phyloP scores from a whole-genome alignment of 2,888 invertebrate genomes.

The Ochropleura leucogaster region DNA sequence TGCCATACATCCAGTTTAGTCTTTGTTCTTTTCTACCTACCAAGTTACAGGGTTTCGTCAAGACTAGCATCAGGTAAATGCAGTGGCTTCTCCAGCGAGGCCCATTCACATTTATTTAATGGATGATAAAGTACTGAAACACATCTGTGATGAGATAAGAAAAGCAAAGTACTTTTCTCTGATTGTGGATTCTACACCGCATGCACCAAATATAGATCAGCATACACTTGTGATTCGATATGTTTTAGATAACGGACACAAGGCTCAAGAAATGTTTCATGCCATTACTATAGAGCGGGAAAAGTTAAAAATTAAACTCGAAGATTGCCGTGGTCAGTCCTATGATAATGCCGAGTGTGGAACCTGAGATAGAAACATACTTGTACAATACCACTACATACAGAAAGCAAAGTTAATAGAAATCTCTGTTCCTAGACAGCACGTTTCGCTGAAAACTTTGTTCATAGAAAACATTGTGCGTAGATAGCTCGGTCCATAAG shows the following conservation, averaged over 20 bases:
- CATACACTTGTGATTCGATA: background rate
- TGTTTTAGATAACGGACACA: no score
- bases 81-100: no score
- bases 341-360: background rate
- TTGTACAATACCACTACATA: background rate
- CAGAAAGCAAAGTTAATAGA: background rate
- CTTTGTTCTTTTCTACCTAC: no score
- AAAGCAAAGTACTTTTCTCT: background rate
- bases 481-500: background rate
- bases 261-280: no score
- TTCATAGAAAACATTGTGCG: background rate
- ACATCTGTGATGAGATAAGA: background rate
- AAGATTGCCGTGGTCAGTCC: no score
- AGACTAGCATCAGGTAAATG: no score
- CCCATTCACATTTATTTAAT: background rate
- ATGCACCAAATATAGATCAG: background rate
- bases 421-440: background rate
- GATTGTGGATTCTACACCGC: background rate
- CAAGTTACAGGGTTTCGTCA: no score
- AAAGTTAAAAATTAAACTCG: no score
- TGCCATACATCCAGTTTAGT: no score
- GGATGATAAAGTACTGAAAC: background rate
- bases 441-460: constrained; percentile 1
- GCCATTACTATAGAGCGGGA: no score
- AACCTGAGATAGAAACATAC: background rate